Evolutionary conservation across 2,797 vertebrate genomes (phyloP), one percentile per base, ranked within the genome.

Genomic region (Antennarius maculatus): DNA sequence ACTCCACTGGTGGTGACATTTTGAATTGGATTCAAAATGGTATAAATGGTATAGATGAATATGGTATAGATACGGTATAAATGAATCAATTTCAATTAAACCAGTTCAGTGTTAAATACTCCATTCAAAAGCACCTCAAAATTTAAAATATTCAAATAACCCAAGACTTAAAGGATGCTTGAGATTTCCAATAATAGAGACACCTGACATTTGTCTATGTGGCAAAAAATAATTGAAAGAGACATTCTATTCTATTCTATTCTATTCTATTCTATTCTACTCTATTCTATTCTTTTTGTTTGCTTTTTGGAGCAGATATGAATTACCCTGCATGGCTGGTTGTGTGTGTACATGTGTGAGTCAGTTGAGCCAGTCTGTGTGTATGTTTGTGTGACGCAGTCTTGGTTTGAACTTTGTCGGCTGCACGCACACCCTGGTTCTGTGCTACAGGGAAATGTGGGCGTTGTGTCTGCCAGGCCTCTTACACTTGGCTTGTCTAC

Each of bases 401-500:
- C 74, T 77, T 53, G 83, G 75, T 79, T 85, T 90, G 86, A 89
- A 85, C 85, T 87, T 88, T 86, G 83, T 86, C 47, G 29, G 80
- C 79, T 79, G 81, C 89, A 88, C 81, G 77, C 88, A 88, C 80
- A 87, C 72, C 77, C 84, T 64, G 57, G 64, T 81, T 88, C 73
- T 76, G 79, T 80, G 88, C 87, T 90, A 77, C 73, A 71, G 85
- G 88, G 84, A 88, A 84, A 90, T 85, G 89, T 88, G 87, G 88
- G 88, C 86, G 87, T 84, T 82, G 86, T 90, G 83, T 90, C 90
- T 91, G 86, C 88, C 85, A 91, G 90, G 86, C 84, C 86, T 90
- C 83, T 89, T 88, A 89, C 90, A 91, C 90, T 88, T 86, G 83
- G 83, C 89, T 84, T 91, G 91, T 92, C 91, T 78, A 88, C 81